phyloP scores from a whole-genome alignment of 2,113 vertebrate species.

The Microtus montanus region DNA sequence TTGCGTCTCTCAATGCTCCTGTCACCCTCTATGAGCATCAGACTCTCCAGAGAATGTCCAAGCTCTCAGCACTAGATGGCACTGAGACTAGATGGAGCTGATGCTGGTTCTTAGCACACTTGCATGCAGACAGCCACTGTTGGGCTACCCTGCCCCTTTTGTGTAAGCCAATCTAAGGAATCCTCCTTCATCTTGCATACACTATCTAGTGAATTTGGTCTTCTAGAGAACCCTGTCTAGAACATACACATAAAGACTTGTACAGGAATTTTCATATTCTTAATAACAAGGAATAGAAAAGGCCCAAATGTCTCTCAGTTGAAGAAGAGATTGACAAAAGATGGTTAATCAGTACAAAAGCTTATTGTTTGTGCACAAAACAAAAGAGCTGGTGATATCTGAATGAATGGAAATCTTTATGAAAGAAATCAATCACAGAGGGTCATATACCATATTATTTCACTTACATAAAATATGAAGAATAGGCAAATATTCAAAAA shows the following conservation, averaged over 20 bases:
- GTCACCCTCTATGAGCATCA: background rate
- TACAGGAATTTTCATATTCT: background rate
- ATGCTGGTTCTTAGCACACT: too few species aligned
- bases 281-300: background rate
- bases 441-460: background rate
- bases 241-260: background rate
- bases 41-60: background rate
- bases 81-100: background rate
- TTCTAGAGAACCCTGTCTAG: background rate
- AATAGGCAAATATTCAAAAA: background rate
- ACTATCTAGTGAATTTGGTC: background rate
- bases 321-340: background rate
- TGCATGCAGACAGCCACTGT: too few species aligned
- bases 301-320: background rate
- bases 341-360: background rate
- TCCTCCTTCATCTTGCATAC: background rate
- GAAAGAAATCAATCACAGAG: background rate
- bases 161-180: background rate
- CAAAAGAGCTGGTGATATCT: background rate
- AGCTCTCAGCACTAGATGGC: background rate
- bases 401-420: background rate
- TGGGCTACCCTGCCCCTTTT: background rate
- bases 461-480: background rate
- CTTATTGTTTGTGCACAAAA: background rate
- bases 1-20: background rate